These are phyloP conservation scores for Xylocampa areola DNA, from an alignment of 2,888 invertebrate species.

Conservation along the genomic window DNA sequence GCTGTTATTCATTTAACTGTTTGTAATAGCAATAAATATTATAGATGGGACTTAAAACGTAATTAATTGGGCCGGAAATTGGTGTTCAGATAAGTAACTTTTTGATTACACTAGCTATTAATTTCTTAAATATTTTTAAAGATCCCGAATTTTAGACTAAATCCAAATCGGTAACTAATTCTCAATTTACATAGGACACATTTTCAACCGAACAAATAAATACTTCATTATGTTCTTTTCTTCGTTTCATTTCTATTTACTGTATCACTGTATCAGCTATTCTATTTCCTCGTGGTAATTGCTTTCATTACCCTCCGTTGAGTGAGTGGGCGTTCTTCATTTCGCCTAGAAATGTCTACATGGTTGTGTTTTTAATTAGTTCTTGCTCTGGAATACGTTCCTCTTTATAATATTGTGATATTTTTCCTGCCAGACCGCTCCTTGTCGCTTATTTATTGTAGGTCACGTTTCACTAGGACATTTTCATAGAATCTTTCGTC, in stretches of 20 bases:
- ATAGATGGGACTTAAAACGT: conserved; percentile 14
- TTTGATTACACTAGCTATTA: too few species aligned
- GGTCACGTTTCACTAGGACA: conserved; percentile 11
- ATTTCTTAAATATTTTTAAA: conserved; percentile 2
- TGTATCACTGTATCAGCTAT: conserved; percentile 1
- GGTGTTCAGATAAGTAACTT: too few species aligned
- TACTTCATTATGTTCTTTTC: neutral
- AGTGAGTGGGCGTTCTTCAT: conserved; percentile 24
- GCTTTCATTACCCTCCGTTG: conserved; percentile 47
- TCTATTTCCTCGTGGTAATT: conserved; percentile 39
- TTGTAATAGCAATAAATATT: conserved; percentile 3
- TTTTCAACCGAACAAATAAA: neutral
- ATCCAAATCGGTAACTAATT: neutral
- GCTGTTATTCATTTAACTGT: conserved; percentile 5
- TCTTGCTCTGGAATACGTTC: conserved; percentile 14
- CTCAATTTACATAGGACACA: neutral
- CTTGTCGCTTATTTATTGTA: conserved; percentile 24
- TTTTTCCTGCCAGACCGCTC: conserved; percentile 1
- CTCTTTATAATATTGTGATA: conserved; percentile 26
- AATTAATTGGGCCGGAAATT: conserved; percentile 20
- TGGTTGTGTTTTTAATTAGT: conserved; percentile 52
- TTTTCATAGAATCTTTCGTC: conserved; percentile 10
- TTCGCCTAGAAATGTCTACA: conserved; percentile 31
- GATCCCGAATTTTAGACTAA: too few species aligned
- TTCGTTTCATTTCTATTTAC: conserved; percentile 8